Percentiles rank a stretch among this genome's conserved stretches.
Conservation (phyloP, 2,113 vertebrate genomes). For the Oreochromis tanganicae region DNA sequence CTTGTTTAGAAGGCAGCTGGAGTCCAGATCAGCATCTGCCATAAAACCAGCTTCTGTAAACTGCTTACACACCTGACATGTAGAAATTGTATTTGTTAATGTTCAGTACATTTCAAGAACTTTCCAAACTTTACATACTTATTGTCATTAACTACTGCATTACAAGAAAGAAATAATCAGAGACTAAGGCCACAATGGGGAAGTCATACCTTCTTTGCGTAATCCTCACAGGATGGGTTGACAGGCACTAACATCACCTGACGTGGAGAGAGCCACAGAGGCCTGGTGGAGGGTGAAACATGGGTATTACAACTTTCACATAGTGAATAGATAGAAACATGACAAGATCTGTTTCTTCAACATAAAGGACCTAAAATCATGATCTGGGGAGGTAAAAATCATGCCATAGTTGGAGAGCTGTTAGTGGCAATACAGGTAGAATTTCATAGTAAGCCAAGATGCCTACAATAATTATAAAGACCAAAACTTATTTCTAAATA, state of each 20-base stretch:
- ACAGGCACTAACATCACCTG: slow-evolving; percentile 92
- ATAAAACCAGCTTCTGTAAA: slow-evolving; percentile 89
- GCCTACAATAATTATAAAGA: neutral
- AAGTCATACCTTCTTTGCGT: slow-evolving; percentile 77
- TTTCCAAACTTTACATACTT: neutral
- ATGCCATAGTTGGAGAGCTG: neutral
- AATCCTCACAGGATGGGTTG: slow-evolving; percentile 82
- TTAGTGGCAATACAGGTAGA: neutral
- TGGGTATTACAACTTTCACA: neutral
- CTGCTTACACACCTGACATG: slow-evolving; percentile 77
- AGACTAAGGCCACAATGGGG: neutral
- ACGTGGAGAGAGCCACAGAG: slow-evolving; percentile 89
- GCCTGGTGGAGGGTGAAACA: slow-evolving; percentile 71
- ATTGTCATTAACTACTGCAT: neutral
- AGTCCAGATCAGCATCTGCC: slow-evolving; percentile 89
- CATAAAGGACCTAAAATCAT: neutral
- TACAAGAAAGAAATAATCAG: neutral
- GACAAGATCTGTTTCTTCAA: neutral
- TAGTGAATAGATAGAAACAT: neutral
- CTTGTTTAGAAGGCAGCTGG: slow-evolving; percentile 86
- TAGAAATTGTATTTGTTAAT: neutral
- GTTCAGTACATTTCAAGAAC: neutral
- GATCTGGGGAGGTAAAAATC: neutral
- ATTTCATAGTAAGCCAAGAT: neutral
- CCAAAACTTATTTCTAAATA: neutral